Base-by-base conservation (phyloP, 2,797 vertebrate genomes). In the Pyrocephalus nanus region DNA sequence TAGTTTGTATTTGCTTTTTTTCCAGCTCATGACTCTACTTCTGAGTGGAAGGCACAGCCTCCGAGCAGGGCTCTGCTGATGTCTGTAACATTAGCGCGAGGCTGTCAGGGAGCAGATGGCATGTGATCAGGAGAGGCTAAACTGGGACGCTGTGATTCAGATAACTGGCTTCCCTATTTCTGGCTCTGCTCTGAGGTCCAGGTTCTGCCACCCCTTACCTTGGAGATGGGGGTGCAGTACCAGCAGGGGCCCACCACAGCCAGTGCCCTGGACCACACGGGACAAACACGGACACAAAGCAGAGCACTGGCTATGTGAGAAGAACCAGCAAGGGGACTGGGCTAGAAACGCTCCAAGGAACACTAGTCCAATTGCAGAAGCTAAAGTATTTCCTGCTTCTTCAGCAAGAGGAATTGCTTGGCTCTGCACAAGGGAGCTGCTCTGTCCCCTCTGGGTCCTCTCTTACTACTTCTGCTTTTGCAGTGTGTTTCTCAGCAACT, bases 61-160 rank as follows among this genome's bases (percentile, higher is more conserved):
- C 34, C 0, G 11, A 82, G 84, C 80, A 50, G 45, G 10, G 55
- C 83, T 81, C 32, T 75, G 94, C 72, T 53, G 87, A 60, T 91
- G 73, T 54, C 82, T 91, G 82, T 81, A 60, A 65, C 88, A 60
- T 71, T 29, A 76, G 71, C 1, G 12, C 45, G 6, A 58, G 67
- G 86, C 94, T 93, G 92, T 36, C 86, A 78, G 86, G 66, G 65
- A 94, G 71, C 93, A 92, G 77, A 92, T 25, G 2, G 78, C 90
- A 89, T 61, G 90, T 89, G 94, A 91, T 74, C 50, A 6, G 64
- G 21, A 72, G 65, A 87, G 64, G 88, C 90, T 95, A 95, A 95
- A 85, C 75, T 3, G 42, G 96, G 88, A 88, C 18, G 0, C 89
- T 38, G 66, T 65, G 54, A 69, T 88, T 95, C 94, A 94, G 34